Conservation (phyloP, 2,113 vertebrate genomes). For the Oryzias woworae region DNA sequence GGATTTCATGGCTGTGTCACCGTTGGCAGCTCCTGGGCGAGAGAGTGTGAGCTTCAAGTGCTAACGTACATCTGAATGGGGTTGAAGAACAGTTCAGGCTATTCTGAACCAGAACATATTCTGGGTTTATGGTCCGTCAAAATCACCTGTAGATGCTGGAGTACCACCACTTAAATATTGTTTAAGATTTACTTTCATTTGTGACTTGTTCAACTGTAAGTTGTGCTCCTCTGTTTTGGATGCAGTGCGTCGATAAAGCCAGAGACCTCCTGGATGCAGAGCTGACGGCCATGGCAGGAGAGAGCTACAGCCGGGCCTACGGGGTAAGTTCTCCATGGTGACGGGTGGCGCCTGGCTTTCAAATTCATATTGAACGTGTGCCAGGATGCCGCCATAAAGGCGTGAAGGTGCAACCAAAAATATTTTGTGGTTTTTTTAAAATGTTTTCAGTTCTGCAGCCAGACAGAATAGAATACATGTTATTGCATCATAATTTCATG, state of each 20-base stretch:
- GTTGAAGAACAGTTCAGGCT: slow-evolving; percentile 9
- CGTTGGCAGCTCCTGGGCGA: slow-evolving; percentile 24
- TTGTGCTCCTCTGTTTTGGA: slow-evolving; percentile 18
- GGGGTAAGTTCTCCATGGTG: slow-evolving; percentile 80
- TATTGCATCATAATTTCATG: too few species aligned
- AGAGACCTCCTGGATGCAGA: slow-evolving; percentile 96
- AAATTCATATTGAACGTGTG: neutral
- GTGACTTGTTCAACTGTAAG: neutral
- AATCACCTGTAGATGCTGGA: too few species aligned
- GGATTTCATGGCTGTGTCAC: slow-evolving; percentile 30
- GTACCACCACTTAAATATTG: too few species aligned
- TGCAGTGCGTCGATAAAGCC: slow-evolving; percentile 97
- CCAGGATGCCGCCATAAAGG: neutral
- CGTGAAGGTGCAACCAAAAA: too few species aligned
- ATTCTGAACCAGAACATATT: too few species aligned
- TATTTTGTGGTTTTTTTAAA: too few species aligned
- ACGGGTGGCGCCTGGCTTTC: neutral
- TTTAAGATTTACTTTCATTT: neutral
- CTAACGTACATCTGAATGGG: slow-evolving; percentile 10
- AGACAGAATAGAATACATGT: too few species aligned
- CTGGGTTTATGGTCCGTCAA: too few species aligned
- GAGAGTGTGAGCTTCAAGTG: slow-evolving; percentile 14
- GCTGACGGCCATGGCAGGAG: slow-evolving; percentile 96
- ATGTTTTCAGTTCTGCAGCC: too few species aligned
- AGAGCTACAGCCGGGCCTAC: slow-evolving; percentile 98